Evolutionary conservation across 1,140 invertebrate species (phyloP).

Genomic region (Yoshiicerus persimilis): DNA sequence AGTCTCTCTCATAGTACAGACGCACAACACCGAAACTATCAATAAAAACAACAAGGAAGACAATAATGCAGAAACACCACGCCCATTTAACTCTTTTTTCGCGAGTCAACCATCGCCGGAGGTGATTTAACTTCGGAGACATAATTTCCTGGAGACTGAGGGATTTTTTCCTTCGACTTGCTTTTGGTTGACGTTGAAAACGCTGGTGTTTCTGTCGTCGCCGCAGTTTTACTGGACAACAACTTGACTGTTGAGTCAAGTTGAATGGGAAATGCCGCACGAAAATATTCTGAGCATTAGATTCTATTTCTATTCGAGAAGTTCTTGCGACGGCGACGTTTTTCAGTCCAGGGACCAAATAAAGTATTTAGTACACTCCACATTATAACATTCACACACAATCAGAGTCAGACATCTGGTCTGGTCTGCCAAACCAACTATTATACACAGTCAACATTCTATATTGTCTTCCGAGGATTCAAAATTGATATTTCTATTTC

Average conservation of each 20-base stretch:
- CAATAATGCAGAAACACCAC: slow-evolving; percentile 7
- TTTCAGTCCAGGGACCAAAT: background rate
- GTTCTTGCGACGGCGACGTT: background rate
- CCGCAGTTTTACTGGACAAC: background rate
- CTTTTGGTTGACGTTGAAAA: background rate
- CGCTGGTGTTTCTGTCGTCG: background rate
- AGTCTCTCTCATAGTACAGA: slow-evolving; percentile 68
- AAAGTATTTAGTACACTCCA: background rate
- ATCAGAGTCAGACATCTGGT: background rate
- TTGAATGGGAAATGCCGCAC: background rate
- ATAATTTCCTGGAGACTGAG: background rate
- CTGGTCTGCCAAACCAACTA: background rate
- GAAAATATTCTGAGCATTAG: background rate
- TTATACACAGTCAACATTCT: background rate
- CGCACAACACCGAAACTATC: slow-evolving; percentile 67
- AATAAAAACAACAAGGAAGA: slow-evolving; percentile 46
- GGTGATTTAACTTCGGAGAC: background rate
- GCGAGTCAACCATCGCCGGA: background rate
- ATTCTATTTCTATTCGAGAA: background rate
- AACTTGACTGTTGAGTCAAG: background rate
- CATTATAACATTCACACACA: background rate
- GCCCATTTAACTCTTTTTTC: background rate
- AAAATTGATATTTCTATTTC: background rate
- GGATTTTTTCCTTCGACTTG: background rate
- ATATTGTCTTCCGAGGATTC: background rate